phyloP scores from a whole-genome alignment of 2,113 vertebrate species.

The Urocitellus parryii region DNA sequence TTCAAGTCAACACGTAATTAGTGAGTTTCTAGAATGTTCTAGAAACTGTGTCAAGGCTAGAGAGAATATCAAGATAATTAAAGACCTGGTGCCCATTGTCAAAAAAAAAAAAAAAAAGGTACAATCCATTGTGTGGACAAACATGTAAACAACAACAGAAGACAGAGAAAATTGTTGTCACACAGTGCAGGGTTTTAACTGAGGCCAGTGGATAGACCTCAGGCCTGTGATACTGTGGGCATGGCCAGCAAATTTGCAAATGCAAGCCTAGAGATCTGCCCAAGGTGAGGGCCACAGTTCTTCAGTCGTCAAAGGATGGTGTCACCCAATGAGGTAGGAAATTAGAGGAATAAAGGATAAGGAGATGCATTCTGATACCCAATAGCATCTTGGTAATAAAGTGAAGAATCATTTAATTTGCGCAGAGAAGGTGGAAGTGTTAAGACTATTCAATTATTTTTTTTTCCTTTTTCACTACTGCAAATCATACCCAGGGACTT shows the following conservation, averaged over 20 bases:
- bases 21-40: background rate
- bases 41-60: background rate
- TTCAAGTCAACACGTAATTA: conserved; percentile 17
- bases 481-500: no score
- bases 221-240: background rate
- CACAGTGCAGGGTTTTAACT: background rate
- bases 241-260: no score
- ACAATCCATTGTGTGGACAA: background rate
- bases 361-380: background rate
- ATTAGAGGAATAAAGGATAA: background rate
- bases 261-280: background rate
- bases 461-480: no score
- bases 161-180: background rate
- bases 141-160: background rate
- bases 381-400: background rate
- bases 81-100: background rate
- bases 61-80: background rate
- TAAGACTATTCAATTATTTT: background rate
- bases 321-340: background rate
- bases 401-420: background rate
- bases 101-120: background rate
- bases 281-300: background rate
- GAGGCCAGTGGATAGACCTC: background rate
- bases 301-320: background rate
- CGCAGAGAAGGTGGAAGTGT: rapidly evolving